Evolutionary conservation across 2,797 vertebrate species (phyloP).

Genomic region (Syngnathus rostellatus): DNA sequence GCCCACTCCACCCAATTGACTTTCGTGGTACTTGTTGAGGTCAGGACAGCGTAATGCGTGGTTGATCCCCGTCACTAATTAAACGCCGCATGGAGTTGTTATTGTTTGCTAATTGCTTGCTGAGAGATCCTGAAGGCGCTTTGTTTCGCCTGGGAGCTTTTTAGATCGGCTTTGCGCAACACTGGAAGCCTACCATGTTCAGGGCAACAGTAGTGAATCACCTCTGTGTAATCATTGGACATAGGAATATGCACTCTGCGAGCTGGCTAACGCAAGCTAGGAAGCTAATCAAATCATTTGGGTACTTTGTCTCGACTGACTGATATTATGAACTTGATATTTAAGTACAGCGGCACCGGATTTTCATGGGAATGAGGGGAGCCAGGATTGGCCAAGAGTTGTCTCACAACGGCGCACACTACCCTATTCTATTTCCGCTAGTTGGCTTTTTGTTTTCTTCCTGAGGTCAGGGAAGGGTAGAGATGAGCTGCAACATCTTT

Average conservation of each 20-base stretch:
- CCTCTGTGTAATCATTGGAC: not conserved
- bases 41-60: conserved; percentile 43
- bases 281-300: not conserved
- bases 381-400: too few relatives aligned
- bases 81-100: conserved; percentile 63
- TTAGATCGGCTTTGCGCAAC: not conserved
- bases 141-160: conserved; percentile 39
- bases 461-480: too few relatives aligned
- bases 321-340: not conserved
- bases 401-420: too few relatives aligned
- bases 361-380: too few relatives aligned
- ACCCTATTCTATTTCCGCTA: too few relatives aligned
- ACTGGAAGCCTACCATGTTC: not conserved
- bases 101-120: conserved; percentile 60
- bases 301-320: not conserved
- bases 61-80: conserved; percentile 61
- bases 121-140: conserved; percentile 36
- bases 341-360: not conserved
- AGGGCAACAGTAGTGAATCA: not conserved
- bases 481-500: not conserved
- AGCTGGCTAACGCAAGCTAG: too few relatives aligned
- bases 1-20: conserved; percentile 35
- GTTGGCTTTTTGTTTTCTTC: too few relatives aligned
- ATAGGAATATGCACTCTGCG: not conserved
- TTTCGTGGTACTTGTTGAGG: conserved; percentile 49